Percentiles rank a stretch among this genome's conserved stretches.
phyloP scores from a whole-genome alignment of 2,797 vertebrate species.

The Octomys mimax region DNA sequence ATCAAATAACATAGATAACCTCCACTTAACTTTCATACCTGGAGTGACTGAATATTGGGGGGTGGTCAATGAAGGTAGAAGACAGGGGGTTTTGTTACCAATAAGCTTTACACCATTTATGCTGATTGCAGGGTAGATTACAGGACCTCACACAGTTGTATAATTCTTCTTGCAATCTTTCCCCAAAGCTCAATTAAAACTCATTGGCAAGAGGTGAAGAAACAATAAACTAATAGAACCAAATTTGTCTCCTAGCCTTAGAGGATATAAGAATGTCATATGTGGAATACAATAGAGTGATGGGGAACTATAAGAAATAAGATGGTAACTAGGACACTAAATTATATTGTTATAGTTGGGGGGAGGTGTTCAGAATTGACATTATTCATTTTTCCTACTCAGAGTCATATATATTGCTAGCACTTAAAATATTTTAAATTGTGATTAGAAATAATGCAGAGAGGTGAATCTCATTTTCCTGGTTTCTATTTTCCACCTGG shows the following conservation, averaged over 20 bases:
- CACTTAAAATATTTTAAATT: not conserved
- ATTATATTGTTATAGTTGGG: not conserved
- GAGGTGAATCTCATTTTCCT: not conserved
- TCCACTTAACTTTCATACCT: slow-evolving; percentile 66
- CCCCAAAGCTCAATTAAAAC: slow-evolving; percentile 52
- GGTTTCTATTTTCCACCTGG: slow-evolving; percentile 2
- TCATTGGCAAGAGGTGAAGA: not conserved
- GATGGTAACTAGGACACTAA: not conserved
- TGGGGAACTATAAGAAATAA: not conserved
- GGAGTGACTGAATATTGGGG: not conserved
- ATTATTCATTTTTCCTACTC: not conserved
- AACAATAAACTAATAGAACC: slow-evolving; percentile 16
- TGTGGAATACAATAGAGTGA: not conserved
- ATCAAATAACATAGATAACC: slow-evolving; percentile 61
- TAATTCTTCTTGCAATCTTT: slow-evolving; percentile 18
- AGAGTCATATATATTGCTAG: not conserved
- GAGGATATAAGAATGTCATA: not conserved
- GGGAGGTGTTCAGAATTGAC: not conserved
- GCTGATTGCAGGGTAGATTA: not conserved
- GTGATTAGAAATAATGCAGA: not conserved
- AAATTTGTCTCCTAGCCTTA: not conserved
- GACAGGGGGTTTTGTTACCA: not conserved
- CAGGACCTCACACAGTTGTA: not conserved
- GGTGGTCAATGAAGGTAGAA: not conserved
- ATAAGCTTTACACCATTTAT: not conserved